Conservation (phyloP, 1,140 invertebrate species). For the Anadara kagoshimensis region DNA sequence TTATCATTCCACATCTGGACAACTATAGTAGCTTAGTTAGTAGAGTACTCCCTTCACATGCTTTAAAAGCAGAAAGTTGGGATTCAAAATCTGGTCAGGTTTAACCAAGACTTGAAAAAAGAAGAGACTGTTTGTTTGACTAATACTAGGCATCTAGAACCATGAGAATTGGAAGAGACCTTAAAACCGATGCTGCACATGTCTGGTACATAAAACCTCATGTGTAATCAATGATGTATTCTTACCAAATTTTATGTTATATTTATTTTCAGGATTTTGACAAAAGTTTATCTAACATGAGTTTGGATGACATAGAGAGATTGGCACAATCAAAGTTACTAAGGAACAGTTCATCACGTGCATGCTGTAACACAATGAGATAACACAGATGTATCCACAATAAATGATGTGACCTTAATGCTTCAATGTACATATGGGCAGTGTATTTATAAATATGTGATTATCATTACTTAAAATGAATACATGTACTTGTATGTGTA, state of each 20-base stretch:
- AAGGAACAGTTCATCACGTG: no score
- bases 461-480: neutral
- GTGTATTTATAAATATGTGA: neutral
- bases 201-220: no score
- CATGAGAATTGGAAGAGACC: neutral
- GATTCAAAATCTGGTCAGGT: neutral
- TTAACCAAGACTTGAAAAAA: neutral
- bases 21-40: no score
- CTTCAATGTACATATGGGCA: neutral
- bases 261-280: conserved; percentile 64
- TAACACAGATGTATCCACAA: no score
- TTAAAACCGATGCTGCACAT: no score
- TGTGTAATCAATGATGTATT: no score
- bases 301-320: conserved; percentile 73
- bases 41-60: neutral
- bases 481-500: neutral
- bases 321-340: conserved; percentile 45
- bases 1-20: no score
- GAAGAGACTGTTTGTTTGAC: neutral
- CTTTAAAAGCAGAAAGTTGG: neutral
- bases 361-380: no score
- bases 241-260: neutral
- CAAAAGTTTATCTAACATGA: conserved; percentile 57
- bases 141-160: neutral
- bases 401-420: no score